Percentiles rank a stretch among this genome's conserved stretches.
Evolutionary conservation across 2,888 invertebrate genomes (phyloP).

Genomic region (Hecatera dysodea): DNA sequence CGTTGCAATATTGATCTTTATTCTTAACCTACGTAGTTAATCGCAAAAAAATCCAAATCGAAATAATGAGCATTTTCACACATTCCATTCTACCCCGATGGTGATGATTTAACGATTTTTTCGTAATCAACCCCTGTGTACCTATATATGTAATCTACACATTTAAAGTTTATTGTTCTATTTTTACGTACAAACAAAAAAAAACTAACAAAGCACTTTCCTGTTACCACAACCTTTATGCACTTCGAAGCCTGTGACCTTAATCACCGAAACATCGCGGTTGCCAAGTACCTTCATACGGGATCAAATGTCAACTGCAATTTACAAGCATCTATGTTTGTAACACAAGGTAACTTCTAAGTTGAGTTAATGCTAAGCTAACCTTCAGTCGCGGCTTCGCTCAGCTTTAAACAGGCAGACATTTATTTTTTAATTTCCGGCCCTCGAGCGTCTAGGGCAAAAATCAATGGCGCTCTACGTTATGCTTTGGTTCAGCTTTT

Average conservation of each 20-base stretch:
- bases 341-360: conserved; percentile 45
- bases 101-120: too few relatives aligned
- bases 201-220: conserved; percentile 22
- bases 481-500: neutral
- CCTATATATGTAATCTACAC: too few relatives aligned
- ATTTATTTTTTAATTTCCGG: conserved; percentile 60
- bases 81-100: too few relatives aligned
- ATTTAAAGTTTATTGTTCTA: too few relatives aligned
- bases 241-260: conserved; percentile 28
- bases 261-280: conserved; percentile 43
- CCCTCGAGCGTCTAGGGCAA: conserved; percentile 27
- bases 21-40: too few relatives aligned
- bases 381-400: conserved; percentile 43
- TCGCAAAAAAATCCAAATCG: too few relatives aligned
- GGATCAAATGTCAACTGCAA: conserved; percentile 63
- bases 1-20: too few relatives aligned
- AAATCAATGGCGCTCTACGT: conserved; percentile 42
- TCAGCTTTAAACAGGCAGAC: conserved; percentile 36
- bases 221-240: conserved; percentile 20
- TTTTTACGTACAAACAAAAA: too few relatives aligned
- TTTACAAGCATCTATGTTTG: conserved; percentile 47
- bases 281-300: conserved; percentile 43
- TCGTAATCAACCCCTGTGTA: too few relatives aligned
- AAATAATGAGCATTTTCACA: too few relatives aligned
- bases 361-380: conserved; percentile 39